Evolutionary conservation across 2,113 vertebrate species (phyloP).

Genomic region (Elaphurus davidianus): DNA sequence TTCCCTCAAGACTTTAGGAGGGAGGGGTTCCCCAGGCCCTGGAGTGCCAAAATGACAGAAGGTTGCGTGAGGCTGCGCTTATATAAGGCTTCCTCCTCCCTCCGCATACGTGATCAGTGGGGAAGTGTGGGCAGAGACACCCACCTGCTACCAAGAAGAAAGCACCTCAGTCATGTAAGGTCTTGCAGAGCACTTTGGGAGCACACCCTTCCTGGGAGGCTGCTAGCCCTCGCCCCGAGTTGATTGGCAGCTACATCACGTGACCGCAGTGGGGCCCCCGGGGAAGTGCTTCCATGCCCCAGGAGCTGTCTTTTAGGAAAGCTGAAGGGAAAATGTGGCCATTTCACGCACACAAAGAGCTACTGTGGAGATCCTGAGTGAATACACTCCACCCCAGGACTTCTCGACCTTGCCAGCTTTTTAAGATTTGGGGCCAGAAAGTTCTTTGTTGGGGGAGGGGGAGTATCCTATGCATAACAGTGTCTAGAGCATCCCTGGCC

Average conservation of each 20-base stretch:
- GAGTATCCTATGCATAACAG: not conserved
- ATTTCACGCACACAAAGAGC: not conserved
- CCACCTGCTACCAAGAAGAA: conserved; percentile 50
- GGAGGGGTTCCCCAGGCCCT: not conserved
- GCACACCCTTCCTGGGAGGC: not conserved
- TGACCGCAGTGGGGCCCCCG: accelerated
- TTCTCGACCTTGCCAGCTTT: not conserved
- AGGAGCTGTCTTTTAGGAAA: not conserved
- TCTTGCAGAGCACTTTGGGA: not conserved
- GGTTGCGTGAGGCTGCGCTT: conserved; percentile 65
- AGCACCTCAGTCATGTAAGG: conserved; percentile 53
- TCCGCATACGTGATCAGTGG: not conserved
- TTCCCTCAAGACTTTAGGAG: not conserved
- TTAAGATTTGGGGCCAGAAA: not conserved
- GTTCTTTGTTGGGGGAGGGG: not conserved
- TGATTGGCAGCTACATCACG: not conserved
- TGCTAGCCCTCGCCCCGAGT: not conserved
- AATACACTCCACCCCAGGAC: not conserved
- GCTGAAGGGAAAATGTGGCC: not conserved
- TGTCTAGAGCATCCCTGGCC: not conserved
- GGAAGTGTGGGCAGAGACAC: conserved; percentile 65
- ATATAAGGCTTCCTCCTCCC: conserved; percentile 63
- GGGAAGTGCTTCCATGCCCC: not conserved
- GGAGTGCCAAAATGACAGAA: conserved; percentile 40
- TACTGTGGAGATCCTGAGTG: not conserved